These are phyloP conservation scores for Cheilinus undulatus DNA, from an alignment of 2,113 vertebrate species.

Conservation along the genomic window DNA sequence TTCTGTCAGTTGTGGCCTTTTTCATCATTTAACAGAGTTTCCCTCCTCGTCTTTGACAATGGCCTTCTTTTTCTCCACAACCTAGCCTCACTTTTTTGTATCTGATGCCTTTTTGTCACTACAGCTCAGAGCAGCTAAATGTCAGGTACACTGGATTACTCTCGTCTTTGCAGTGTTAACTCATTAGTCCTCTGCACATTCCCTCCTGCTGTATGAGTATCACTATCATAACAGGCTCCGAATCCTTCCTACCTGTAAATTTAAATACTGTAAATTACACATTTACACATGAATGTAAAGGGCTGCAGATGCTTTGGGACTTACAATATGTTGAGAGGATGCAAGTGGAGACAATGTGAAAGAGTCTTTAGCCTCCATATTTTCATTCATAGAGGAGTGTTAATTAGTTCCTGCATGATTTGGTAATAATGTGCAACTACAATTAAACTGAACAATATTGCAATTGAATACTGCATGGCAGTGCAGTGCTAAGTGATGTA, in stretches of 20 bases:
- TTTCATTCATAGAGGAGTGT: no score
- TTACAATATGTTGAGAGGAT: no score
- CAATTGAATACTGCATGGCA: no score
- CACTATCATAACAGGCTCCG: slow-evolving; percentile 7
- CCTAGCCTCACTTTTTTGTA: background rate
- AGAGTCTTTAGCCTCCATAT: no score
- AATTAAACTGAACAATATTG: no score
- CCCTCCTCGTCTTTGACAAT: background rate
- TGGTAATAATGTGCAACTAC: no score
- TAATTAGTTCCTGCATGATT: no score
- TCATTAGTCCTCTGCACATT: slow-evolving; percentile 23
- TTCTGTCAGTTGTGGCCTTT: background rate
- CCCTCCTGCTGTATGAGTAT: slow-evolving; percentile 16
- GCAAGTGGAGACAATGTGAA: no score
- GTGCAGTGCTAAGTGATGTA: no score
- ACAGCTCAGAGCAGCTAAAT: slow-evolving; percentile 38
- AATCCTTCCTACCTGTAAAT: slow-evolving; percentile 1
- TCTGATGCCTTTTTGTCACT: slow-evolving; percentile 21
- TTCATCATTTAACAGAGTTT: background rate
- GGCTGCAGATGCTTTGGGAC: no score
- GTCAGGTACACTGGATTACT: slow-evolving; percentile 20
- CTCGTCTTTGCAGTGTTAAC: slow-evolving; percentile 25
- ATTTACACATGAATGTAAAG: background rate
- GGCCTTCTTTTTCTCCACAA: background rate
- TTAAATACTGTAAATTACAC: background rate